These are phyloP conservation scores for Habrosyne pyritoides DNA, from an alignment of 2,888 invertebrate genomes.

Conservation along the genomic window DNA sequence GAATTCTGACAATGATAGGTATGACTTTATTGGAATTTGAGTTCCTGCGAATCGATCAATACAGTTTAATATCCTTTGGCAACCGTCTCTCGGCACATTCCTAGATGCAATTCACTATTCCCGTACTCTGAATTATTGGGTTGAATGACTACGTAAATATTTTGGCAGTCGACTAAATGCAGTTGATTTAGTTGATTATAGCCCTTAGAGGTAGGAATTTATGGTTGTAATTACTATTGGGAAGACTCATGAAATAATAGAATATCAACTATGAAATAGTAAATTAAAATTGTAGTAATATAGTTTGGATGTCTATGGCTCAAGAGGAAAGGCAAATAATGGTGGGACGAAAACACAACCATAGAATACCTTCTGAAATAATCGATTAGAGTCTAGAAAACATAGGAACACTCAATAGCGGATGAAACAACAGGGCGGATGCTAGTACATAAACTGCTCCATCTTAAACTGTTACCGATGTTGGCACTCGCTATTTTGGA, in stretches of 20 bases:
- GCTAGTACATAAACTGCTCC: no score
- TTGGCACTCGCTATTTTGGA: background rate
- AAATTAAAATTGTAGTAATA: no score
- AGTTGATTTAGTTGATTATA: background rate
- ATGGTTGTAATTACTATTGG: no score
- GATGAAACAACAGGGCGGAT: background rate
- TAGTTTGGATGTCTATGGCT: no score
- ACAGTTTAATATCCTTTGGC: background rate
- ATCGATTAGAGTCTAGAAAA: no score
- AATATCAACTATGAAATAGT: no score
- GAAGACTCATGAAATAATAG: no score
- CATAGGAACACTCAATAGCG: no score
- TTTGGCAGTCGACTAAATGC: background rate
- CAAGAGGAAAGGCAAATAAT: no score
- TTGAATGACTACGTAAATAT: background rate
- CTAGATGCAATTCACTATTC: background rate
- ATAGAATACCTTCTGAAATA: no score
- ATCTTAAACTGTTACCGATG: background rate
- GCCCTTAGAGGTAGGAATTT: background rate
- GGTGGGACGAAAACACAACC: no score
- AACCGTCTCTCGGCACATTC: background rate
- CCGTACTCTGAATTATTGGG: background rate
- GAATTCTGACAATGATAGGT: constrained; percentile 6
- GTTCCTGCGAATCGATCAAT: background rate
- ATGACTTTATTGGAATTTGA: background rate